Base-by-base conservation (phyloP, 2,888 invertebrate genomes). In the Hyposoter didymator region DNA sequence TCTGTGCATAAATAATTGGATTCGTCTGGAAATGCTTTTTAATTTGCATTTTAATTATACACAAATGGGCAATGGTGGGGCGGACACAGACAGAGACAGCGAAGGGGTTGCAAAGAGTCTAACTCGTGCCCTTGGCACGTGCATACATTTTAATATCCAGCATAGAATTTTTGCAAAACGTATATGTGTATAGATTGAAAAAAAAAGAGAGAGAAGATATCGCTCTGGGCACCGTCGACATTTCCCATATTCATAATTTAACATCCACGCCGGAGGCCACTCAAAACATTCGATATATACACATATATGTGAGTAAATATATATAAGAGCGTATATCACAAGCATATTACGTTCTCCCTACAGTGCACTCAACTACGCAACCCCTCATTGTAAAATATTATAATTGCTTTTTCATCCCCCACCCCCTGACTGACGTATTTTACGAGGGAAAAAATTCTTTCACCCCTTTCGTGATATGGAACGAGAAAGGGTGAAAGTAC, bases 11-110 rank as follows among this genome's bases (percentile, higher is more conserved):
- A 84, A 84, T 87, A 88, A 88, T 87, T 88, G 87, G 85, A 87
- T 87, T 82, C 82, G 87, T 87, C 87, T 88, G 87, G 82, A 87
- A 87, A 85, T 84, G 85, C 88, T 87, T 87, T 87, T 88, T 87
- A 86, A 88, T 88, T 88, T 87, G 87, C 87, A 88, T 88, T 88
- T 88, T 88, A 88, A 88, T 88, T 88, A 87, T 84, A 78, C 78
- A 78, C 72, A 79, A 76, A 82, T 72, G 82, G 39, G 32, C 35
- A 52, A 19, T n/a, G 76, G 52, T 64, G 32, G 59, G 39, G 59
- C 10, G 45, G n/a, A 39, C 17, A 73, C 28, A 52, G 10, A 22
- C 12, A 39, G 45, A 17, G 62, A 39, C 1, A 47, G 14, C 12
- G 39, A 76, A 22, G 64, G 64, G 32, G 35, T 22, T 32, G 49